Percentiles rank a stretch among this genome's conserved stretches.
These are phyloP conservation scores for Lasioglossum malachurum DNA, from an alignment of 2,888 invertebrate species.

Conservation along the genomic window DNA sequence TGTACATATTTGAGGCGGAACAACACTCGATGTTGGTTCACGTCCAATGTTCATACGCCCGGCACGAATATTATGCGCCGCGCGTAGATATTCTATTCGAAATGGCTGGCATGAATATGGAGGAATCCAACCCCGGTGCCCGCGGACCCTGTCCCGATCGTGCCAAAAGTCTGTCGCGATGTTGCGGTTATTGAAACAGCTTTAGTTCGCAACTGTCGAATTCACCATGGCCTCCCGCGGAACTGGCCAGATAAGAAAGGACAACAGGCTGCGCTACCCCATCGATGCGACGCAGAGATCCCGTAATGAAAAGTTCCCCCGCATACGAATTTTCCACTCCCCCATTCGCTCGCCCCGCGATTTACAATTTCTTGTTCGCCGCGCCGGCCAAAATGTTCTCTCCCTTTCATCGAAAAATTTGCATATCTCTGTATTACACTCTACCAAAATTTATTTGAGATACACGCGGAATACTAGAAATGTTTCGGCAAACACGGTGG, in stretches of 20 bases:
- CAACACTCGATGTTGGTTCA: conserved; percentile 47
- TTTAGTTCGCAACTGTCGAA: conserved; percentile 44
- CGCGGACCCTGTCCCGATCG: conserved; percentile 29
- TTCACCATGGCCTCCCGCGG: not conserved
- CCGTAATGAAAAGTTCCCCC: not conserved
- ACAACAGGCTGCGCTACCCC: conserved; percentile 5
- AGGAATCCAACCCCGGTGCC: conserved; percentile 28
- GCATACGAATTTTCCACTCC: not conserved
- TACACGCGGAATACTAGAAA: too few relatives aligned
- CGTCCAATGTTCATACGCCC: conserved; percentile 57
- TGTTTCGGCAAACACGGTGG: too few relatives aligned
- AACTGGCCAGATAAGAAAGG: not conserved
- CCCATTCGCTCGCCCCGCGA: not conserved
- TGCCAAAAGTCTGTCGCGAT: conserved; percentile 47
- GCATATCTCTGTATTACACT: too few relatives aligned
- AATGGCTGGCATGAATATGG: conserved; percentile 64
- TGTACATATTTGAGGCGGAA: conserved; percentile 51
- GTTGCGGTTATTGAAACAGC: conserved; percentile 56
- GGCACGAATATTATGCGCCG: conserved; percentile 54
- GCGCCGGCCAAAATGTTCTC: too few relatives aligned
- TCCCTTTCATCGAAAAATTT: too few relatives aligned
- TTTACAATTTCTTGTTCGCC: not conserved
- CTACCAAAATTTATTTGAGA: too few relatives aligned
- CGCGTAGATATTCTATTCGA: conserved; percentile 61
- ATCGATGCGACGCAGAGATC: not conserved